phyloP scores from a whole-genome alignment of 2,797 vertebrate species.

The Sarcophilus harrisii region DNA sequence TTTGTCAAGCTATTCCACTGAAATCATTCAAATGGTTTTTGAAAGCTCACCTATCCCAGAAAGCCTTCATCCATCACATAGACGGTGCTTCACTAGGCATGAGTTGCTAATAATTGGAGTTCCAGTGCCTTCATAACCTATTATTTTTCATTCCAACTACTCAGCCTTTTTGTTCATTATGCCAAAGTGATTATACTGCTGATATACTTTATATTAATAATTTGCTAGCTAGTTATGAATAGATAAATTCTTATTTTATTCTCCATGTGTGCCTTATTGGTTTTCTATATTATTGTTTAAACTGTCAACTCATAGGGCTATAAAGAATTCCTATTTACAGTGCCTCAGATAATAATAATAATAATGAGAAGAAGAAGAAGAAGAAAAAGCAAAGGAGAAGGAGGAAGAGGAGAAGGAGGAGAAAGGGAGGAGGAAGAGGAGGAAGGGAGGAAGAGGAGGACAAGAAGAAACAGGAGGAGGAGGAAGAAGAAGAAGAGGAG shows the following conservation, averaged over 20 bases:
- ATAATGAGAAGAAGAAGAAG: no score
- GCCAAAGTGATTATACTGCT: background rate
- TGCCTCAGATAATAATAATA: no score
- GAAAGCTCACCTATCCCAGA: background rate
- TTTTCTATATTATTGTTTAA: background rate
- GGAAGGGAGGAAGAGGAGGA: no score
- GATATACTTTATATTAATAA: background rate
- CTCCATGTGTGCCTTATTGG: background rate
- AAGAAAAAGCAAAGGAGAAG: no score
- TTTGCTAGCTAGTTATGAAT: background rate
- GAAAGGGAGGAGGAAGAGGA: no score
- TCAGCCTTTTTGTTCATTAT: background rate
- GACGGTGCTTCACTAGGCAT: background rate
- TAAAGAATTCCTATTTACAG: background rate
- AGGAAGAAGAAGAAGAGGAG: no score
- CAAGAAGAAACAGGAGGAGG: no score
- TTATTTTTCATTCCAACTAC: background rate
- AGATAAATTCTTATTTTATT: background rate
- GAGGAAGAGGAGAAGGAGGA: rapidly evolving
- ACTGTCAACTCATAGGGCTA: background rate
- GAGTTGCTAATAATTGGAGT: background rate
- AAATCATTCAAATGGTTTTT: background rate
- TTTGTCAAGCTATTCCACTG: background rate
- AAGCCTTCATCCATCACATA: no score
- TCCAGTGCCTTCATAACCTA: background rate